Base-by-base conservation (phyloP, 2,797 vertebrate species). In the Amphiprion clarkii region DNA sequence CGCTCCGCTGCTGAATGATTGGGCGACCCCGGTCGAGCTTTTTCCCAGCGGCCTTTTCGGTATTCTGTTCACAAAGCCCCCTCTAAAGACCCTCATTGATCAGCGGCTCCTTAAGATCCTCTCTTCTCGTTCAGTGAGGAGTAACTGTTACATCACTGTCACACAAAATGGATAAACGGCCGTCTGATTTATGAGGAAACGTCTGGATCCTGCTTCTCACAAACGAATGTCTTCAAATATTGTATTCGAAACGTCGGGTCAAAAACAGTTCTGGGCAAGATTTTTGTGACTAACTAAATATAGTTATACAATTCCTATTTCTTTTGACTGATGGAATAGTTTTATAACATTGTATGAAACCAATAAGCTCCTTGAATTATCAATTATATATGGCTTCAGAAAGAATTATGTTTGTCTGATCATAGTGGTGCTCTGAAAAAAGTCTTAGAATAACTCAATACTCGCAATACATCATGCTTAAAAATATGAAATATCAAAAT, bases 81-180 rank as follows among this genome's bases (percentile, higher is more conserved):
- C 61, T 72, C 79, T 88, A 81, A 92, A 92, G 85, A 85, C 84
- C 82, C 78, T 87, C 89, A 90, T 91, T 92, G 92, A 91, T 93
- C 90, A 86, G 74, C 52, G n/a, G 70, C 84, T 86, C 82, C 71
- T 84, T 75, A 73, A 83, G 87, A 84, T 85, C 79, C 71, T 77
- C 80, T 87, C 76, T 61, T 64, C 69, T 70, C 46, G 2, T 83
- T 74, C 23, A 76, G 83, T 19, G 72, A 72, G 74, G 71, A 76
- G 81, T 67, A 73, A 89, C 78, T 85, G 89, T 90, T 90, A 85
- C 86, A 92, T 91, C 88, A 89, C 83, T 85, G 89, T 88, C 88
- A 65, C 53, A 29, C 71, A 70, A 81, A 87, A 84, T 63, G 56
- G 82, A 88, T 84, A 79, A 88, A 86, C 25, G 54, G 64, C 69